Conservation (phyloP, 2,797 vertebrate species). For the Girardinus metallicus region DNA sequence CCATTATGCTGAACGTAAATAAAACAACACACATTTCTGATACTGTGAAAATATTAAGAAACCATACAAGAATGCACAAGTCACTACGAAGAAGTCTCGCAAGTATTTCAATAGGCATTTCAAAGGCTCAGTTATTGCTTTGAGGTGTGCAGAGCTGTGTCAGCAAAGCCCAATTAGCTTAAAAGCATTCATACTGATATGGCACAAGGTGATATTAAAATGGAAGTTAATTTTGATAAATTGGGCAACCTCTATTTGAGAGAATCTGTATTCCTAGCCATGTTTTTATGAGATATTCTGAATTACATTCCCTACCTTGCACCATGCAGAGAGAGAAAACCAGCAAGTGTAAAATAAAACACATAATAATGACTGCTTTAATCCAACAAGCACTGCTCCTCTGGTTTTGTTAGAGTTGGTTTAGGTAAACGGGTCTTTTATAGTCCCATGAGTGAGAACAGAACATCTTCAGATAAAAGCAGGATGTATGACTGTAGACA, state of each 20-base stretch:
- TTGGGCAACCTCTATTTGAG: neutral
- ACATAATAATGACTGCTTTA: slow-evolving; percentile 15
- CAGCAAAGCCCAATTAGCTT: neutral
- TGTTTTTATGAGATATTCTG: neutral
- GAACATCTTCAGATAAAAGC: slow-evolving; percentile 31
- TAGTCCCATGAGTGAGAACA: slow-evolving; percentile 40
- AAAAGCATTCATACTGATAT: neutral
- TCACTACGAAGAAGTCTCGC: too few relatives aligned
- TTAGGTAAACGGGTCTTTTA: slow-evolving; percentile 35
- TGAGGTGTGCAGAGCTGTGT: too few relatives aligned
- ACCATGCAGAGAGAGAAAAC: neutral
- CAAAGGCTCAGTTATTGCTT: too few relatives aligned
- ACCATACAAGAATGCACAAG: neutral
- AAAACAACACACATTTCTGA: neutral
- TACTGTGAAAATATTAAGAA: neutral
- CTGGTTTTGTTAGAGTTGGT: slow-evolving; percentile 25
- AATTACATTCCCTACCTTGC: neutral
- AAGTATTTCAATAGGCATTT: too few relatives aligned
- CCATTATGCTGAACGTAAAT: neutral
- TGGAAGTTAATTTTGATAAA: neutral
- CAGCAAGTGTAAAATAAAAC: slow-evolving; percentile 14
- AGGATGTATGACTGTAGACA: slow-evolving; percentile 24
- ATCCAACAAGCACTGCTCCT: slow-evolving; percentile 14
- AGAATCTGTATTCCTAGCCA: neutral
- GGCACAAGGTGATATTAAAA: neutral